phyloP scores from a whole-genome alignment of 2,888 invertebrate species.

The Cordilura impudica region DNA sequence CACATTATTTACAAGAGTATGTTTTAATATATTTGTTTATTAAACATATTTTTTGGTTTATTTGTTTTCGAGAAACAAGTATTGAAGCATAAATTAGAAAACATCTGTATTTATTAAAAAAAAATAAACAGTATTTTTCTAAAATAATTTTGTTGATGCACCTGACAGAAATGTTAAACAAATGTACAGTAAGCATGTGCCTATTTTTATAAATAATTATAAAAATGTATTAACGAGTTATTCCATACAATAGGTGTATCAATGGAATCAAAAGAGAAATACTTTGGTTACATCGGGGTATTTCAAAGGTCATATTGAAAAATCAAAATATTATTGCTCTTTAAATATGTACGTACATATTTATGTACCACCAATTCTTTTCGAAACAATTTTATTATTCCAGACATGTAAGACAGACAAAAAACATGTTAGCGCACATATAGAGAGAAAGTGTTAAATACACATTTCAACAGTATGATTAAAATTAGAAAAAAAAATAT shows the following conservation, averaged over 20 bases:
- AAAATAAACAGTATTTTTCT: too few species aligned
- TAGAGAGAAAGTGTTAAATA: conserved; percentile 12
- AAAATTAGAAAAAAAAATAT: background rate
- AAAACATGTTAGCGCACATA: background rate
- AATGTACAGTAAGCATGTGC: too few species aligned
- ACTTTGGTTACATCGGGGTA: conserved; percentile 24
- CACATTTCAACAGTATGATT: background rate
- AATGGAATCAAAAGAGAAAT: conserved; percentile 8
- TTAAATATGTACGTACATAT: background rate
- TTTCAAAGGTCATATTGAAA: conserved; percentile 44
- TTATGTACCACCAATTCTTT: background rate
- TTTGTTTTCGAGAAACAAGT: too few species aligned
- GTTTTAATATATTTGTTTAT: too few species aligned
- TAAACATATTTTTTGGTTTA: too few species aligned
- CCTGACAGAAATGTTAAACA: too few species aligned
- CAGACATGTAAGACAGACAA: conserved; percentile 13
- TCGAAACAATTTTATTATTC: conserved; percentile 21
- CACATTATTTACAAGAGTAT: too few species aligned
- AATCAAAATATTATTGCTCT: background rate
- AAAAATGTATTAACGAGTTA: background rate
- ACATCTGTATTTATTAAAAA: too few species aligned
- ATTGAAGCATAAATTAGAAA: too few species aligned
- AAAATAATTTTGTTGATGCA: too few species aligned
- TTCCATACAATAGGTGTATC: background rate
- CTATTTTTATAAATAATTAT: background rate